Conservation (phyloP, 2,797 vertebrate genomes). For the Steatocranus sp. region DNA sequence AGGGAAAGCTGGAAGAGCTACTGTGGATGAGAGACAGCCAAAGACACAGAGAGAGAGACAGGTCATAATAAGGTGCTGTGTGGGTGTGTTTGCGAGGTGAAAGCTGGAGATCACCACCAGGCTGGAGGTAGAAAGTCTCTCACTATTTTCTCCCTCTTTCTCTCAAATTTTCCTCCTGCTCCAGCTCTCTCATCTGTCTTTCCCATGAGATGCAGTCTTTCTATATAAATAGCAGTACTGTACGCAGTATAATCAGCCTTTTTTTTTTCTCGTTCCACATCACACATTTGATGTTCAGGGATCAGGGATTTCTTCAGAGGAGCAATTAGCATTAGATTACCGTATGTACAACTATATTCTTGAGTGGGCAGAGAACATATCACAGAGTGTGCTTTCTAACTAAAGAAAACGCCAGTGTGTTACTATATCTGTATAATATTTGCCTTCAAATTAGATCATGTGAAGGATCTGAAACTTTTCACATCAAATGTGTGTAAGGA, state of each 20-base stretch:
- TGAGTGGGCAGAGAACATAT: not conserved
- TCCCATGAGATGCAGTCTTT: conserved; percentile 2
- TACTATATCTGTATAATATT: not conserved
- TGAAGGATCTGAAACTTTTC: not conserved
- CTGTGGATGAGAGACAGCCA: not conserved
- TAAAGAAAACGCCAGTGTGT: not conserved
- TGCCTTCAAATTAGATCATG: not conserved
- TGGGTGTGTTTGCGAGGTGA: conserved; percentile 45
- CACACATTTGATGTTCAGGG: not conserved
- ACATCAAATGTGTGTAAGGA: not conserved
- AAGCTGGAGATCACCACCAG: conserved; percentile 23
- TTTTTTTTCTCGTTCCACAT: not conserved
- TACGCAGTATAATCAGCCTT: not conserved
- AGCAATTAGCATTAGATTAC: not conserved
- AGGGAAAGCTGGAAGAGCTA: not conserved
- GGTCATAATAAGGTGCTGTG: conserved; percentile 32
- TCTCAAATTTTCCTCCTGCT: not conserved
- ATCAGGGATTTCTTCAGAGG: not conserved
- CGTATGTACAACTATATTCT: not conserved
- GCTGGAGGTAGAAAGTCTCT: conserved; percentile 24
- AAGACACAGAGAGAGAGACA: not conserved
- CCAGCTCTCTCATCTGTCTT: not conserved
- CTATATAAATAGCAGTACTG: conserved; percentile 12
- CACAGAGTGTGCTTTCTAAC: not conserved
- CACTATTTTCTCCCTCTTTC: conserved; percentile 2